Percentiles rank a stretch among this genome's conserved stretches.
These are phyloP conservation scores for Ceratina calcarata DNA, from an alignment of 1,140 invertebrate genomes.

Conservation along the genomic window DNA sequence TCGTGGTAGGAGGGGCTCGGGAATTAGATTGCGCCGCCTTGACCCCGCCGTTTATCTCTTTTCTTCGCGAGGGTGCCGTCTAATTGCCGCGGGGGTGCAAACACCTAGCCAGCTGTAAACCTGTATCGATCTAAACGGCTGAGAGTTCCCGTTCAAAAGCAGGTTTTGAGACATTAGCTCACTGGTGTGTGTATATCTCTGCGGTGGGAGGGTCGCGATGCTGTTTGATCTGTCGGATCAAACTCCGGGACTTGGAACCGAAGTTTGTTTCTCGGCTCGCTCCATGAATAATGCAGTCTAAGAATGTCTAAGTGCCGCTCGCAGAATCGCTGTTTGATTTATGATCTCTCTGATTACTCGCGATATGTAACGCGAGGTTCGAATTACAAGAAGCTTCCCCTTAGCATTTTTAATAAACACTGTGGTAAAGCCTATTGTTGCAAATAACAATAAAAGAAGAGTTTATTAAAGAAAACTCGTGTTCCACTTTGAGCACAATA, in stretches of 20 bases:
- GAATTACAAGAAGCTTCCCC: too few species aligned
- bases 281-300: slow-evolving; percentile 24
- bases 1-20: slow-evolving; percentile 32
- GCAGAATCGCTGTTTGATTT: slow-evolving; percentile 24
- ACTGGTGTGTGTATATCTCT: not conserved
- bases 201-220: not conserved
- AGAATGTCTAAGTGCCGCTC: not conserved
- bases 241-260: not conserved
- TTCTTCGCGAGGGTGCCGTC: slow-evolving; percentile 51
- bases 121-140: not conserved
- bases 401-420: too few species aligned
- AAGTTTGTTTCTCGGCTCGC: slow-evolving; percentile 24
- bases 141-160: not conserved
- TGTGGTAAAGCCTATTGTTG: too few species aligned
- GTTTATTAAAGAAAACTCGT: too few species aligned
- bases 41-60: slow-evolving; percentile 60
- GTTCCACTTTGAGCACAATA: too few species aligned
- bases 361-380: too few species aligned
- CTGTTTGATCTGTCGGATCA: slow-evolving; percentile 26
- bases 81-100: slow-evolving; percentile 50
- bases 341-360: slow-evolving; percentile 1
- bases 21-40: slow-evolving; percentile 63
- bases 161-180: slow-evolving; percentile 5
- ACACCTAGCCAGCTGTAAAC: not conserved
- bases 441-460: too few species aligned